Base-by-base conservation (phyloP, 2,888 invertebrate species). In the Melolontha melolontha region DNA sequence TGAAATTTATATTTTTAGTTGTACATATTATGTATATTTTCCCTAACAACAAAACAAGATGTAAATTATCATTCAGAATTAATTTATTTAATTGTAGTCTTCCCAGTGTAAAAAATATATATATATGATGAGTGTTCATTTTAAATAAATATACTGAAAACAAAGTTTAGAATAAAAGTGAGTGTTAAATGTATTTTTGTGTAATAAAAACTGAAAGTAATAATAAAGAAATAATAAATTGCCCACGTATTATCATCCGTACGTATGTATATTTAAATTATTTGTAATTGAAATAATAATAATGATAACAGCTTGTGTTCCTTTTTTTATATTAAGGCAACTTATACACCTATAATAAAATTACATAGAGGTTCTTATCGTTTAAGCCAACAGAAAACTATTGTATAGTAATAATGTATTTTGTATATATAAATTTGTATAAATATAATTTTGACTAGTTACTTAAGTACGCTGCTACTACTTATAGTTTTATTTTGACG, bases 171-270 rank as follows among this genome's bases (percentile, higher is more conserved):
- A 10, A 14, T 40, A 40, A 44, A 44, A 12, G 44, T 62, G 11
- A 59, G 14, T 55, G 55, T 55, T 62, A 34, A 44, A 11, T 62
- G 62, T 62, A 34, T 62, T 62, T 62, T 44, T 49, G 47, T 62
- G 62, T 62, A 44, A 47, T 34, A 34, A 34, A 34, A 34, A 34
- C 4, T 34, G 34, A 34, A 34, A 34, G 34, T 34, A 34, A 34
- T 34, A 34, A 34, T 34, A 34, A 34, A 34, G 2, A 34, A 34
- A 34, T 34, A 34, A 34, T 34, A 34, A 34, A 34, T 34, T 34
- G 34, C 34, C 34, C 34, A 8, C 34, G 4, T 22, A 22, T 34
- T 34, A 34, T 6, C 34, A 34, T 5, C 1, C 6, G 34, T 34
- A 34, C 7, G 7, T 34, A 34, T 10, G 34, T 34, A 34, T 51